These are phyloP conservation scores for Corbicula japonica DNA, from an alignment of 2,888 invertebrate species.

Conservation along the genomic window DNA sequence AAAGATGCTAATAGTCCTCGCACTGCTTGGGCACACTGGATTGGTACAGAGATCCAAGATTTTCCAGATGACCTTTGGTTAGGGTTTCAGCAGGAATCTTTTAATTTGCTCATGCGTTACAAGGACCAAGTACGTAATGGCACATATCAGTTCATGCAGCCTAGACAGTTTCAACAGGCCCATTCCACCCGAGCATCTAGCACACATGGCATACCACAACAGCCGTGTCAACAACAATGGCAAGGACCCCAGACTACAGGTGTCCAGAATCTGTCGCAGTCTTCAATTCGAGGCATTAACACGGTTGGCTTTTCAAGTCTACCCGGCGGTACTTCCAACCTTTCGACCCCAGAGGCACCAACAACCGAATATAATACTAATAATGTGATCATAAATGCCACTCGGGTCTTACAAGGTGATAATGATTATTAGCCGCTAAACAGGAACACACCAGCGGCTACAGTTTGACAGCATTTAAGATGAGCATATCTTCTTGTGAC, in stretches of 20 bases:
- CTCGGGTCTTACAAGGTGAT: slow-evolving; percentile 8
- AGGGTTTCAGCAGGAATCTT: slow-evolving; percentile 8
- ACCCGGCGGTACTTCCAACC: slow-evolving; percentile 12
- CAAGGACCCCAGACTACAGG: slow-evolving; percentile 7
- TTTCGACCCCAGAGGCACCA: too few relatives aligned
- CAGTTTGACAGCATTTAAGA: slow-evolving; percentile 12
- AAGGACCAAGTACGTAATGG: slow-evolving; percentile 12
- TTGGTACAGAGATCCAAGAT: slow-evolving; percentile 5
- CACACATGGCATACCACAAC: slow-evolving; percentile 8
- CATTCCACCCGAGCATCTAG: slow-evolving; percentile 13
- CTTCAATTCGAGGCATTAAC: slow-evolving; percentile 6
- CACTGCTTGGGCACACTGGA: slow-evolving; percentile 9
- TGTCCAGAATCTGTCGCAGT: slow-evolving; percentile 7
- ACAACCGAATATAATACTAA: slow-evolving; percentile 13
- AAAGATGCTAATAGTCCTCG: slow-evolving; percentile 13
- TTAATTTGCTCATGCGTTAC: slow-evolving; percentile 15
- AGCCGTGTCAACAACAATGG: slow-evolving; percentile 13
- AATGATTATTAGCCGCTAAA: too few relatives aligned
- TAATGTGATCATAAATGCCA: slow-evolving; percentile 6
- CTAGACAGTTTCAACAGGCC: slow-evolving; percentile 15
- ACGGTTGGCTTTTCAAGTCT: slow-evolving; percentile 12
- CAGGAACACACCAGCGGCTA: slow-evolving; percentile 11
- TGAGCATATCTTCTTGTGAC: slow-evolving; percentile 10
- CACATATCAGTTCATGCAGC: slow-evolving; percentile 13
- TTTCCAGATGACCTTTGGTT: slow-evolving; percentile 4